Evolutionary conservation across 2,797 vertebrate genomes (phyloP).

Genomic region (Etheostoma nigrum): DNA sequence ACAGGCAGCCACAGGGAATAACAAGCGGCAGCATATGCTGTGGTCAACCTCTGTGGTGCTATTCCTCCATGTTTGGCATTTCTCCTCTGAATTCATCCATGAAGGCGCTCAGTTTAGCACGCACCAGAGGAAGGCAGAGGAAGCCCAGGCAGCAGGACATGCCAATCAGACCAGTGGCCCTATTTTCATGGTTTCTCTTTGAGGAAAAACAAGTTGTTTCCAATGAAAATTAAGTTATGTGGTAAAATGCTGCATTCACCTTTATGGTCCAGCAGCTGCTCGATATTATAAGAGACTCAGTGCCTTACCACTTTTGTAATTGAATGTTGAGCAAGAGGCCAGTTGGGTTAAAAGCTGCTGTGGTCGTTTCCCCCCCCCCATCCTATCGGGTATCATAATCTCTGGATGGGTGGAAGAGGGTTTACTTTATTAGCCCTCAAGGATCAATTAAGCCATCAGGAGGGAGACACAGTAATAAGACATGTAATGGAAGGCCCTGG

Average conservation of each 20-base stretch:
- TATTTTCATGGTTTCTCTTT: constrained; percentile 46
- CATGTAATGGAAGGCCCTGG: constrained; percentile 67
- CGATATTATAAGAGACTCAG: constrained; percentile 20
- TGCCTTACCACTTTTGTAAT: constrained; percentile 46
- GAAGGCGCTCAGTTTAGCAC: constrained; percentile 73
- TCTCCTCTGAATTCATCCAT: constrained; percentile 78
- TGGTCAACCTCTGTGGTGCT: constrained; percentile 75
- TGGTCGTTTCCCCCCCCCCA: constrained; percentile 4
- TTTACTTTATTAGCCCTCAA: constrained; percentile 55
- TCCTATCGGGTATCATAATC: constrained; percentile 57
- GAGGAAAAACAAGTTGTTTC: constrained; percentile 43
- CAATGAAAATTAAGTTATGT: constrained; percentile 49
- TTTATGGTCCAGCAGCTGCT: constrained; percentile 47
- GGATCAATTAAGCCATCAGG: constrained; percentile 81
- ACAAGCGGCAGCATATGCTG: constrained; percentile 70
- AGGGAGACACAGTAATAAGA: constrained; percentile 72
- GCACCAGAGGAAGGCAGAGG: constrained; percentile 52
- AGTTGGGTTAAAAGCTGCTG: constrained; percentile 59
- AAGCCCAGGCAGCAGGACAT: constrained; percentile 56
- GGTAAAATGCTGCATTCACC: constrained; percentile 50
- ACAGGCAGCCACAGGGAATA: constrained; percentile 69
- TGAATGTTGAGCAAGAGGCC: constrained; percentile 55
- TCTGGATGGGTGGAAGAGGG: constrained; percentile 44
- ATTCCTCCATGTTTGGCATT: constrained; percentile 72
- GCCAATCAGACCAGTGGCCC: constrained; percentile 59